Evolutionary conservation across 2,797 vertebrate species (phyloP).

Genomic region (Glyptemys insculpta): DNA sequence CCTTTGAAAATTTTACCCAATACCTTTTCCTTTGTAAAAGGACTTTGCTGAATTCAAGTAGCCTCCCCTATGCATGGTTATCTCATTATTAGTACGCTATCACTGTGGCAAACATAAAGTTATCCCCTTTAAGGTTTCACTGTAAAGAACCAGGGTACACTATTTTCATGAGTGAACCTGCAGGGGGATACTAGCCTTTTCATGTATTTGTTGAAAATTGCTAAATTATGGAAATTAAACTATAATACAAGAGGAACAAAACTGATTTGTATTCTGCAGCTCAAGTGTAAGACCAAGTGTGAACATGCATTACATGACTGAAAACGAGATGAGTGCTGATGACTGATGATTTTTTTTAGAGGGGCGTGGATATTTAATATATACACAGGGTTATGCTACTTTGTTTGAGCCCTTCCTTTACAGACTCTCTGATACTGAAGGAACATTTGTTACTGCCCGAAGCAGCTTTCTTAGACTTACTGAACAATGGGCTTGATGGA

Average conservation of each 20-base stretch:
- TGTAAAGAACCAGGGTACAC: accelerated
- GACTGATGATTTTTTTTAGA: not conserved
- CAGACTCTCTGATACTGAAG: not conserved
- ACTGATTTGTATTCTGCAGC: not conserved
- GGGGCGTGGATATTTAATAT: accelerated
- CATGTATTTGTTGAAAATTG: not conserved
- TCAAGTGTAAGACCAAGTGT: not conserved
- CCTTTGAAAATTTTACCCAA: accelerated
- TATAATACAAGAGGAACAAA: not conserved
- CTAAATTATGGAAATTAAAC: accelerated
- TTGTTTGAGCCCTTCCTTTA: constrained; percentile 37
- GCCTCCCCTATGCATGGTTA: not conserved
- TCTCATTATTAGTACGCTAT: not conserved
- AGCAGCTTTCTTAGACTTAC: not conserved
- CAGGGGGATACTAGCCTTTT: not conserved
- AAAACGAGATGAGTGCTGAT: accelerated
- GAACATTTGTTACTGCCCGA: not conserved
- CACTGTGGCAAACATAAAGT: not conserved
- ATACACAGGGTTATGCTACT: accelerated
- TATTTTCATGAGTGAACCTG: not conserved
- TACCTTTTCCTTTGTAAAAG: not conserved
- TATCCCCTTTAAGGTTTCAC: not conserved
- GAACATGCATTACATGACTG: not conserved
- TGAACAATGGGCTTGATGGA: not conserved
- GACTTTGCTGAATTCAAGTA: not conserved